A percentile compares a stretch with the other conserved stretches of the same genome.
Evolutionary conservation across 2,797 vertebrate species (phyloP).

Genomic region (Apogon hyalosoma): DNA sequence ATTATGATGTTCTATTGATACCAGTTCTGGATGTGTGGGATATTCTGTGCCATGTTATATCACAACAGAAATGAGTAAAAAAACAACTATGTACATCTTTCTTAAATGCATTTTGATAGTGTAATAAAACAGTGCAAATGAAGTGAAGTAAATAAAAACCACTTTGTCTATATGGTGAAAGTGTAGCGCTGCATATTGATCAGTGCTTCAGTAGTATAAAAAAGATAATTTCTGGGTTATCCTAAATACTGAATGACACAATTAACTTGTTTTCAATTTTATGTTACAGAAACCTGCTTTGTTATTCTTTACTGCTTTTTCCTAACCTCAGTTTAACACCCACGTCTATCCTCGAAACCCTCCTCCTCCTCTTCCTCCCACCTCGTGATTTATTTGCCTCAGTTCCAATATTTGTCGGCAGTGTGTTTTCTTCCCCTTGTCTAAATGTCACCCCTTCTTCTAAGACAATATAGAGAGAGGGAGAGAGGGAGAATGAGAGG

Average conservation of each 20-base stretch:
- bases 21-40: background rate
- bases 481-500: conserved; percentile 79
- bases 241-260: background rate
- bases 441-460: conserved; percentile 90
- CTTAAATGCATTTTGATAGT: background rate
- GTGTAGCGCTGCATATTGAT: background rate
- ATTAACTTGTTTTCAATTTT: conserved; percentile 10
- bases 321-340: conserved; percentile 46
- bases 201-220: background rate
- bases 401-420: conserved; percentile 89
- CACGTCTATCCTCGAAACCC: conserved; percentile 51
- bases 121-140: background rate
- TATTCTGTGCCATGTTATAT: conserved; percentile 9
- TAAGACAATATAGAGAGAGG: conserved; percentile 84
- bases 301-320: conserved; percentile 44
- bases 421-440: conserved; percentile 87
- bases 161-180: background rate
- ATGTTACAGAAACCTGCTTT: conserved; percentile 44
- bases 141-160: conserved; percentile 5
- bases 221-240: conserved; percentile 8
- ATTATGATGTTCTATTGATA: background rate
- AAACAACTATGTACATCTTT: no score
- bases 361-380: conserved; percentile 47
- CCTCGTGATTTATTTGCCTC: conserved; percentile 87
- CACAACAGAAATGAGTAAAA: conserved; percentile 28